These are phyloP conservation scores for Sparidentex hasta DNA, from an alignment of 2,797 vertebrate genomes.

Conservation along the genomic window DNA sequence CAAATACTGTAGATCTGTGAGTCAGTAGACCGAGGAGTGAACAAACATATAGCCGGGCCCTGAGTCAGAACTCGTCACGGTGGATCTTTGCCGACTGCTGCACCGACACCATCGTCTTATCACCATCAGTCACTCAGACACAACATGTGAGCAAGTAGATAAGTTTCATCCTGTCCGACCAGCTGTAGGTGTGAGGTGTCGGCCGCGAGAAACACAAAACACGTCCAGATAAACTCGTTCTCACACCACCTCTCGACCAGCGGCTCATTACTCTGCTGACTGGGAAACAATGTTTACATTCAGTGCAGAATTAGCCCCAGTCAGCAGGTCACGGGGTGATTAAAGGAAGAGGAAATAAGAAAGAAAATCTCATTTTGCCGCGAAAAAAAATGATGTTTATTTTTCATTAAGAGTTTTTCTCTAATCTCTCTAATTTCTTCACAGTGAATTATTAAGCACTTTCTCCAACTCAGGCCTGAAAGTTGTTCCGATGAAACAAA, in stretches of 20 bases:
- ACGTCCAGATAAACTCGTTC: conserved; percentile 1
- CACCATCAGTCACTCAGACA: conserved; percentile 29
- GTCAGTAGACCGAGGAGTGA: conserved; percentile 50
- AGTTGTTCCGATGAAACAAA: background rate
- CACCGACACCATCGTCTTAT: conserved; percentile 5
- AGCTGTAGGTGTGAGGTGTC: background rate
- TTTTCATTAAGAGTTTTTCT: background rate
- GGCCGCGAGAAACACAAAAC: background rate
- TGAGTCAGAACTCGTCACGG: conserved; percentile 47
- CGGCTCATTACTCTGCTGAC: conserved; percentile 15
- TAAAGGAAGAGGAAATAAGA: conserved; percentile 13
- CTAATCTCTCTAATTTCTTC: background rate
- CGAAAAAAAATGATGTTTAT: background rate
- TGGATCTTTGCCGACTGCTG: conserved; percentile 35
- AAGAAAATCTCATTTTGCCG: conserved; percentile 11
- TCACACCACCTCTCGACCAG: background rate
- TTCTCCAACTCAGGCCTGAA: background rate
- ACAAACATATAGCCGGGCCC: conserved; percentile 40
- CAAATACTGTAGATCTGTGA: conserved; percentile 66
- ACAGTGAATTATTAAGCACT: background rate
- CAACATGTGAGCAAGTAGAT: conserved; percentile 1
- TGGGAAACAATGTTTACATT: background rate
- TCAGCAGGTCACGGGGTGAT: background rate
- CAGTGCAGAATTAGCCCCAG: background rate
- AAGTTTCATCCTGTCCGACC: background rate